Base-by-base conservation (phyloP, 2,888 invertebrate genomes). In the Lasioglossum figueresi region DNA sequence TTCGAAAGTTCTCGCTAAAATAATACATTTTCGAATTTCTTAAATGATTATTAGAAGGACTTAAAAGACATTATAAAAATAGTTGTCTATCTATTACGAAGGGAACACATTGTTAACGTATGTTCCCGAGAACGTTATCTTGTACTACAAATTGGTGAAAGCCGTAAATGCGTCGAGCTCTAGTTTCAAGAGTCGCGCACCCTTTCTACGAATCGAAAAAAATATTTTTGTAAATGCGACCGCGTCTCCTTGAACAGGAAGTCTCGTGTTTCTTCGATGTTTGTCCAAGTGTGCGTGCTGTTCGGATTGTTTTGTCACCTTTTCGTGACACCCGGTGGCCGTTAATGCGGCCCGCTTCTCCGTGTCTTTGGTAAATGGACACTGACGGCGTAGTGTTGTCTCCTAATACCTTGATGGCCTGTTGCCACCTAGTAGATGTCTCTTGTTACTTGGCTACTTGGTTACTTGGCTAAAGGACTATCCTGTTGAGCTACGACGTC, bases 241-340 rank as follows among this genome's bases (percentile, higher is more conserved):
- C 66, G 3, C 16, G 19, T 66, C 66, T 31, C 34, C 23, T 19
- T 1, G 31, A 19, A 34, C 66, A 87, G 93, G 92, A 93, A 92
- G 90, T 92, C 89, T 90, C 91, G 87, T 85, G 83, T 91, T 92
- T 88, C 89, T 85, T 80, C 82, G n/a, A 63, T 92, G 90, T 92
- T 93, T 93, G 91, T 88, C 88, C 93, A 93, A 92, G 92, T 92
- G 92, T 82, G 86, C 89, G 84, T 86, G 77, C 84, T 85, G 82
- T 81, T 86, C 76, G 87, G 82, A 91, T 91, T 90, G 91, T 92
- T 92, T 92, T 90, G 86, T 87, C 90, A 88, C 83, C 88, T 86
- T 71, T 75, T 84, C 82, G 68, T 78, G 52, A 75, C 75, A 81
- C 80, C 79, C 76, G 72, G 48, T 72, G 68, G 56, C 66, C 84